These are phyloP conservation scores for Octopus bimaculoides DNA, from an alignment of 1,140 invertebrate genomes.

Conservation along the genomic window DNA sequence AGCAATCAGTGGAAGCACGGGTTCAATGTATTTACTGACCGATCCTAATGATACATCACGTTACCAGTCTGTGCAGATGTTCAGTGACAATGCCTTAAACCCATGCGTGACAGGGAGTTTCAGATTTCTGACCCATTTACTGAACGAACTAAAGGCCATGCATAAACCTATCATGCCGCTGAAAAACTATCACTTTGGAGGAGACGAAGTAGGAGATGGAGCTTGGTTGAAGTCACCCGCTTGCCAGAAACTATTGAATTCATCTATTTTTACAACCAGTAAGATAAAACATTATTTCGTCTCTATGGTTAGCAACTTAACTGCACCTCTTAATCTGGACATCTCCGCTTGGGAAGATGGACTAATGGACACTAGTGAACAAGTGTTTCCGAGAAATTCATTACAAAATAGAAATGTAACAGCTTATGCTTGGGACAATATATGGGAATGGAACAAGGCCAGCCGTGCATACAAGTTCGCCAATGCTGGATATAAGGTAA, in stretches of 20 bases:
- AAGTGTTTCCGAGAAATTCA: slow-evolving; percentile 27
- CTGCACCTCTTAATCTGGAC: slow-evolving; percentile 24
- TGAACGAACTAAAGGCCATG: slow-evolving; percentile 31
- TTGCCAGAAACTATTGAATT: slow-evolving; percentile 26
- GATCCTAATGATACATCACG: slow-evolving; percentile 42
- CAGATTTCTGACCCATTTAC: slow-evolving; percentile 34
- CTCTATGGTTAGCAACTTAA: slow-evolving; percentile 27
- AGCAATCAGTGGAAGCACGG: slow-evolving; percentile 24
- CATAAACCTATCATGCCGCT: slow-evolving; percentile 39
- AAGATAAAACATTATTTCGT: slow-evolving; percentile 35
- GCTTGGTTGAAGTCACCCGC: slow-evolving; percentile 40
- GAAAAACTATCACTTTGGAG: slow-evolving; percentile 46
- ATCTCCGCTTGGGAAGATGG: slow-evolving; percentile 51
- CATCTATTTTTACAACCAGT: background rate
- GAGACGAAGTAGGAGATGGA: slow-evolving; percentile 47
- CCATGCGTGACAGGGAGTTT: slow-evolving; percentile 48
- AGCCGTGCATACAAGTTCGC: slow-evolving; percentile 43
- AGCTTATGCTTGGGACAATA: slow-evolving; percentile 46
- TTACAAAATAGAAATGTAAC: slow-evolving; percentile 26
- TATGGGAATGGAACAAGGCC: slow-evolving; percentile 43
- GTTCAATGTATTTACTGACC: slow-evolving; percentile 31
- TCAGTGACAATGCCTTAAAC: slow-evolving; percentile 50
- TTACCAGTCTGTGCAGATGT: slow-evolving; percentile 48
- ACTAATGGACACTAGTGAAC: slow-evolving; percentile 27
- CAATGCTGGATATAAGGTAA: slow-evolving; percentile 50